Conservation (phyloP, 2,888 invertebrate species). For the Ectropis crepuscularia region DNA sequence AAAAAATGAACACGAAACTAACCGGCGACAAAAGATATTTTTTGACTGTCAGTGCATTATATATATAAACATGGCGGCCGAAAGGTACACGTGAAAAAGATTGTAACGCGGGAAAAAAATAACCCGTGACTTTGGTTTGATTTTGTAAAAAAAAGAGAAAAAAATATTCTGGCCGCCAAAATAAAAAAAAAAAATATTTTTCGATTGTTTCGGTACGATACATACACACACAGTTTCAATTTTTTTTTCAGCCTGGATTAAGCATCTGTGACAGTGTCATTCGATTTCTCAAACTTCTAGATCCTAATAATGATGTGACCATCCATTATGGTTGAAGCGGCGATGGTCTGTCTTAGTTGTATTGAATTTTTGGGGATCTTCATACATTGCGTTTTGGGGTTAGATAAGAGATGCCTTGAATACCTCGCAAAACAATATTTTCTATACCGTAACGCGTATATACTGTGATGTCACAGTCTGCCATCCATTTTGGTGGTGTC, state of each 20-base stretch:
- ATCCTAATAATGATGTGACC: too few species aligned
- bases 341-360: too few species aligned
- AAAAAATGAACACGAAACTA: constrained; percentile 44
- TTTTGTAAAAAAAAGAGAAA: constrained; percentile 62
- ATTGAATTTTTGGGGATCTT: too few species aligned
- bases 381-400: too few species aligned
- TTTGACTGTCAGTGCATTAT: constrained; percentile 72
- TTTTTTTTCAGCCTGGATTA: constrained; percentile 15
- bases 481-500: too few species aligned
- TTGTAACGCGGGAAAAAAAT: constrained; percentile 79
- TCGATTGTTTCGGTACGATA: constrained; percentile 55
- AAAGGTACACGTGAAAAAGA: constrained; percentile 28
- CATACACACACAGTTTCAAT: constrained; percentile 31
- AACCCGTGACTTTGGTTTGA: constrained; percentile 67
- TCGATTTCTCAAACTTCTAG: too few species aligned
- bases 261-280: too few species aligned
- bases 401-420: too few species aligned
- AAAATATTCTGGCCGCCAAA: constrained; percentile 71
- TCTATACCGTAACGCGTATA: too few species aligned
- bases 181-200: constrained; percentile 63
- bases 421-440: too few species aligned
- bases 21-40: constrained; percentile 72
- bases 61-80: constrained; percentile 64
- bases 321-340: too few species aligned
- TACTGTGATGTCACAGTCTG: too few species aligned